Evolutionary conservation across 2,888 invertebrate genomes (phyloP), one percentile per base, ranked within the genome.

Genomic region (Ditula angustiorana): DNA sequence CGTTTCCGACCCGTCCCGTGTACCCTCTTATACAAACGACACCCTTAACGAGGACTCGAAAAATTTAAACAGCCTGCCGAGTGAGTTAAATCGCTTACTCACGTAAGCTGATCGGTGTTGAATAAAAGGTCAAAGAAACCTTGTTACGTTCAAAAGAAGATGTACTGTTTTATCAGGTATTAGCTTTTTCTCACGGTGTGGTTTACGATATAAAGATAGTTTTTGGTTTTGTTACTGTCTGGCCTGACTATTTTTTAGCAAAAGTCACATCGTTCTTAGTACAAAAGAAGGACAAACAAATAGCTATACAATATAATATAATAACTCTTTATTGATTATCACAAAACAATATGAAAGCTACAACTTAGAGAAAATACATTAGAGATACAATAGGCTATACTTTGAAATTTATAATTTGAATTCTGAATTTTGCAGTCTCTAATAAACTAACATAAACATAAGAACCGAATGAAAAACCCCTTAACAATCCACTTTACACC

Each of bases 1-100:
- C 80, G 80, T 80, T 87, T 87, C 86, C 87, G 84, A 79, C 80
- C 77, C 82, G 81, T 80, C 78, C 71, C 77, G 77, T 81, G 80
- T 76, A 75, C 75, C 79, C 78, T 74, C 73, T 66, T 66, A 61
- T 52, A 61, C 57, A 61, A 66, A 61, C 66, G 61, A 61, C 66
- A 70, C 76, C 81, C 82, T 74, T 83, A 82, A 83, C 82, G 79
- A 86, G 79, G 76, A 80, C 70, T 70, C 74, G 71, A 85, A 85
- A 84, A 85, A 86, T 85, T 82, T 73, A 71, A 71, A 67, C 61
- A 71, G 58, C 57, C 62, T 62, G 56, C 21, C 13, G 50, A 47
- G 77, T 83, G 81, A 83, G 76, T 83, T 80, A 86, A 80, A 78
- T 75, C 76, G 75, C 70, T 76, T 80, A 76, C 78, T 77, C 83